Percentiles rank a stretch among this genome's conserved stretches.
phyloP scores from a whole-genome alignment of 2,888 invertebrate genomes.

The Caenorhabditis wallacei region DNA sequence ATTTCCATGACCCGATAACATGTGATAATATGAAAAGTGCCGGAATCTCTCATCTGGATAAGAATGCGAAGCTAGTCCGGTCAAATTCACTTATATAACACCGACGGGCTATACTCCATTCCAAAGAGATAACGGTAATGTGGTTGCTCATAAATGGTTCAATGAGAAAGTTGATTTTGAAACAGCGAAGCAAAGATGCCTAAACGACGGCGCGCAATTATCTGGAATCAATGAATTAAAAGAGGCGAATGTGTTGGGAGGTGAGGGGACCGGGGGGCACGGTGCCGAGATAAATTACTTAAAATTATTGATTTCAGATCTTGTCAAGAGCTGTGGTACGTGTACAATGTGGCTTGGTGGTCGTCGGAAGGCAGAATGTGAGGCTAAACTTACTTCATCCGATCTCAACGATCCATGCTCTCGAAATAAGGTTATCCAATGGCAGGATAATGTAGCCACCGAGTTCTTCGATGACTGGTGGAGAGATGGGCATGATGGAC shows the following conservation, averaged over 20 bases:
- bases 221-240: slow-evolving; percentile 1
- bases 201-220: not conserved
- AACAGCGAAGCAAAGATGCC: not conserved
- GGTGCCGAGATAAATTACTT: too few relatives aligned
- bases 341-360: not conserved
- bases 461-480: slow-evolving; percentile 11
- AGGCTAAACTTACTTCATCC: not conserved
- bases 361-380: not conserved
- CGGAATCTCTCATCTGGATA: not conserved
- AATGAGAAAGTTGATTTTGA: not conserved
- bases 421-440: not conserved
- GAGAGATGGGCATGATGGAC: not conserved
- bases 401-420: not conserved
- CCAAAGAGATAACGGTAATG: not conserved
- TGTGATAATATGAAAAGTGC: slow-evolving; percentile 18
- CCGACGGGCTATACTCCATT: not conserved
- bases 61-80: too few relatives aligned
- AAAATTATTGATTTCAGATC: not conserved
- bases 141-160: not conserved
- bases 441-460: slow-evolving; percentile 3
- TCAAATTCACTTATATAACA: too few relatives aligned
- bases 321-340: not conserved
- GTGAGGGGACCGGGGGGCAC: not conserved
- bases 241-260: not conserved
- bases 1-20: not conserved